Conservation (phyloP, 2,113 vertebrate species). For the Turdus rufiventris region DNA sequence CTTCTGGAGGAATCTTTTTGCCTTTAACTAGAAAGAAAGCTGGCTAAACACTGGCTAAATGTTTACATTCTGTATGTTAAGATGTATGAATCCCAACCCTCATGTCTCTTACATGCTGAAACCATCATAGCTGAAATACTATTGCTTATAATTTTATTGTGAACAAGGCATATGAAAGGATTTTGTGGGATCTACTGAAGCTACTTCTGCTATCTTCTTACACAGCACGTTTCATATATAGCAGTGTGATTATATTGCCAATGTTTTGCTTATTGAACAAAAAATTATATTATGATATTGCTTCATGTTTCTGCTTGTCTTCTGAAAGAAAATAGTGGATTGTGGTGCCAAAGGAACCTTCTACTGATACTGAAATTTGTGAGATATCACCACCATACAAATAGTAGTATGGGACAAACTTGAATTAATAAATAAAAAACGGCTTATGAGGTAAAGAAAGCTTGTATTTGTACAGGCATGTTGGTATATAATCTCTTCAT, state of each 20-base stretch:
- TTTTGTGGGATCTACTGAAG: neutral
- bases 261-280: neutral
- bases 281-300: neutral
- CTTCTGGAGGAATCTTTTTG: neutral
- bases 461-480: neutral
- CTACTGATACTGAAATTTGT: neutral
- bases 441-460: neutral
- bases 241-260: neutral
- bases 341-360: neutral
- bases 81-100: neutral
- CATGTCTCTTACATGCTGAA: neutral
- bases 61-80: neutral
- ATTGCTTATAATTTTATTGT: neutral
- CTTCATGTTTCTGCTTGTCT: neutral
- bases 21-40: neutral
- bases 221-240: neutral
- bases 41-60: neutral
- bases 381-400: neutral
- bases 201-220: neutral
- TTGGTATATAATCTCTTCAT: neutral
- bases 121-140: neutral
- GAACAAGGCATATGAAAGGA: neutral
- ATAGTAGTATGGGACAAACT: neutral
- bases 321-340: neutral
- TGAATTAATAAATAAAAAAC: slow-evolving; percentile 1